Evolutionary conservation across 2,888 invertebrate species (phyloP), one percentile per base, ranked within the genome.

Genomic region (Hypsopygia costalis): DNA sequence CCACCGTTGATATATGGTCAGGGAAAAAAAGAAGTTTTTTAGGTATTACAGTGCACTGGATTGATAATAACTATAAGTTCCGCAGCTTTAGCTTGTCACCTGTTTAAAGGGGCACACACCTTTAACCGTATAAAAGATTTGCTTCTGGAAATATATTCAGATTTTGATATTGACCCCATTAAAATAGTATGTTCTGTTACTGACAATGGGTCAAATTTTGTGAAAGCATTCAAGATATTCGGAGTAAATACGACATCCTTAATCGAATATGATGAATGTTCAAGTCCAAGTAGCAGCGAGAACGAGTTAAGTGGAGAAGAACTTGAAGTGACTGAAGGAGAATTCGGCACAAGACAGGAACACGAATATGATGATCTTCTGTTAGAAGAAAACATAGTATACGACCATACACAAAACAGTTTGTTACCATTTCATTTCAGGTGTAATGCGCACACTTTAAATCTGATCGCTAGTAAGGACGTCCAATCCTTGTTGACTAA

Each of bases 31-130:
- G 28, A 36, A 46, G 43, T 27, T 46, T 46, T 36, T 11, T 49
- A 37, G 47, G 47, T 40, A 44, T 49, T n/a, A 47, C 47, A 20
- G 47, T 36, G 2, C 49, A 49, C 36, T 49, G 49, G 49, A 42
- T 49, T 28, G 33, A 43, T 43, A n/a, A 42, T 28, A 42, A 38
- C 31, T 42, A 36, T 25, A 42, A 43, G 16, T 5, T 47, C 41
- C 22, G 39, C 28, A 22, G 36, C 47, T 30, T 41, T 49, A 33
- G 46, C 49, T 11, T 46, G 46, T 42, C 32, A 34, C 37, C 37
- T 40, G 0, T 47, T 49, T 31, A 43, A 41, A 44, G 40, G 42
- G 30, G 37, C 38, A 37, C 43, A 47, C 30, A 47, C 37, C 36
- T 44, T 30, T 36, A 42, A 47, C 22, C 29, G 31, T 29, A 42